These are phyloP conservation scores for Cyrtodaria siliqua DNA, from an alignment of 2,888 invertebrate genomes.

Conservation along the genomic window DNA sequence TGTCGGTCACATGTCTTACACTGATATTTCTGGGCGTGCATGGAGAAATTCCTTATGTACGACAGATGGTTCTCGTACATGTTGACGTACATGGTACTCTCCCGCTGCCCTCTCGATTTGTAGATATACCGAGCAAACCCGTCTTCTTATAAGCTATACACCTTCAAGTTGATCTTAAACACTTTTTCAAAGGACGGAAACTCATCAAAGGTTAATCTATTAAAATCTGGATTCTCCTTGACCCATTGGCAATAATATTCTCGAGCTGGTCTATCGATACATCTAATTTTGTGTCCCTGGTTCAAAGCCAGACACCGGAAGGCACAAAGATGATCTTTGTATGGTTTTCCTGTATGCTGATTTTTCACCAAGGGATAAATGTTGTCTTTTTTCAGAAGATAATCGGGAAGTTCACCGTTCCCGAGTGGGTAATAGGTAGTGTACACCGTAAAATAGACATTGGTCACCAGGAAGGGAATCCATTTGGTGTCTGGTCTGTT, in stretches of 20 bases:
- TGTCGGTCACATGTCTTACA: too few species aligned
- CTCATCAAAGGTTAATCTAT: constrained; percentile 12
- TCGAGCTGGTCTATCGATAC: constrained; percentile 9
- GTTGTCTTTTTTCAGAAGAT: constrained; percentile 18
- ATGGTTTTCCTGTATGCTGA: too few species aligned
- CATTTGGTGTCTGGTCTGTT: constrained; percentile 49
- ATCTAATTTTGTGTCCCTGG: constrained; percentile 8
- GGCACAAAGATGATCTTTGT: too few species aligned
- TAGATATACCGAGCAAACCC: constrained; percentile 14
- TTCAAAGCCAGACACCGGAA: too few species aligned
- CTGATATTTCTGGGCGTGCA: constrained; percentile 32
- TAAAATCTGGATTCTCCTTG: constrained; percentile 1
- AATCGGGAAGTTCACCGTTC: constrained; percentile 19
- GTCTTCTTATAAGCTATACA: constrained; percentile 35
- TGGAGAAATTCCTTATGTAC: constrained; percentile 23
- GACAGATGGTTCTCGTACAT: too few species aligned
- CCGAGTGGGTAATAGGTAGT: constrained; percentile 35
- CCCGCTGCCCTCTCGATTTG: constrained; percentile 23
- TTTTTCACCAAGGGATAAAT: constrained; percentile 38
- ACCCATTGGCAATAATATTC: too few species aligned
- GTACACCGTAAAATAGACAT: constrained; percentile 33
- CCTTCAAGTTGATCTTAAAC: constrained; percentile 37
- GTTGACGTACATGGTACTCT: too few species aligned
- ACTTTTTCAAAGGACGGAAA: constrained; percentile 39
- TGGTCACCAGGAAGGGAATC: constrained; percentile 54